Percentiles rank a stretch among this genome's conserved stretches.
phyloP scores from a whole-genome alignment of 2,113 vertebrate genomes.

The Chaenogobius annularis region DNA sequence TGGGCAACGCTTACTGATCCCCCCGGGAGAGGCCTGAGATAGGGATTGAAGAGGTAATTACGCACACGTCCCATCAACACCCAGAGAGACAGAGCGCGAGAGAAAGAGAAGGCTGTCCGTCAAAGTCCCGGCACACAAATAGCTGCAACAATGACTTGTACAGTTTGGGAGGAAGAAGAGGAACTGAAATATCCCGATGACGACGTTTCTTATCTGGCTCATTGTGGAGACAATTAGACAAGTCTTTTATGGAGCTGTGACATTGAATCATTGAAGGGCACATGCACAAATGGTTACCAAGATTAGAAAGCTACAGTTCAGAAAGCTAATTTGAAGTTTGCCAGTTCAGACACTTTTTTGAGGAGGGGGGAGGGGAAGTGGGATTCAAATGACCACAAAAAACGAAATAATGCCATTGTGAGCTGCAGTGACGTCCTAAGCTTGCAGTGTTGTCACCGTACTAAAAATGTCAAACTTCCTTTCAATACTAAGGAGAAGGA shows the following conservation, averaged over 20 bases:
- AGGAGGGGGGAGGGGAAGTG: not conserved
- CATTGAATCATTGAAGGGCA: constrained; percentile 61
- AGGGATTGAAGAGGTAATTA: constrained; percentile 69
- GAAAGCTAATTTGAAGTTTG: constrained; percentile 21
- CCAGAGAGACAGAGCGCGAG: constrained; percentile 15
- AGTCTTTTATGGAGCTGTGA: constrained; percentile 52
- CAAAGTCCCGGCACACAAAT: constrained; percentile 52
- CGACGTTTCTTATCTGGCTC: constrained; percentile 63
- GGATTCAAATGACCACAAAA: constrained; percentile 2
- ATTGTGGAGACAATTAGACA: constrained; percentile 60
- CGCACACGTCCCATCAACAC: constrained; percentile 59
- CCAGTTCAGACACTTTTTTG: not conserved
- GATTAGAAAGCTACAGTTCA: constrained; percentile 34
- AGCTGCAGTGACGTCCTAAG: too few relatives aligned
- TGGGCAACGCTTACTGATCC: constrained; percentile 52
- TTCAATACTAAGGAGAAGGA: too few relatives aligned
- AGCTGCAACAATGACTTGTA: constrained; percentile 38
- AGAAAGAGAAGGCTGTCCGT: constrained; percentile 49
- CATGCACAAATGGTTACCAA: constrained; percentile 16
- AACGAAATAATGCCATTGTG: not conserved
- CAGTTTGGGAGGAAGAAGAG: constrained; percentile 43
- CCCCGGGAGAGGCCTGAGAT: constrained; percentile 44
- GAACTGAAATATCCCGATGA: constrained; percentile 50
- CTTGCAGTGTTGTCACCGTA: too few relatives aligned
- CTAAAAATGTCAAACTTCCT: too few relatives aligned